Percentiles rank a stretch among this genome's conserved stretches.
Evolutionary conservation across 2,888 invertebrate species (phyloP).

Genomic region (Oasisia sp.): DNA sequence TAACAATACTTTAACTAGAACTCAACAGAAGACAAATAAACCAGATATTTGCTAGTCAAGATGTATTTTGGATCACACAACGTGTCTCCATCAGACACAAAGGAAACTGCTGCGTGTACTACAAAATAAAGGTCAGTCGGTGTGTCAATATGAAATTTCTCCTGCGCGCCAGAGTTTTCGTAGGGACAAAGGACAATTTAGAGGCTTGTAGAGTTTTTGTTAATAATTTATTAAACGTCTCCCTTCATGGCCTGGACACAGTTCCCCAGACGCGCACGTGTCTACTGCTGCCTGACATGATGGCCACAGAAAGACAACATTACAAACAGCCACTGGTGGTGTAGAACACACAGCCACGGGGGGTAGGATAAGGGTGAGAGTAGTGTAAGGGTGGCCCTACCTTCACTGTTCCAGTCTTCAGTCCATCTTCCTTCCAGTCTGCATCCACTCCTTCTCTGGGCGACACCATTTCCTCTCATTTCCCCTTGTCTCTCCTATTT

Average conservation of each 20-base stretch:
- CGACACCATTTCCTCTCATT: too few relatives aligned
- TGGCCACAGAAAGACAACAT: background rate
- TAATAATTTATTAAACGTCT: slow-evolving; percentile 7
- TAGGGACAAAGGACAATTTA: background rate
- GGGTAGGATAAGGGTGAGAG: too few relatives aligned
- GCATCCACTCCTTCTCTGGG: background rate
- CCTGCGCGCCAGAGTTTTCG: background rate
- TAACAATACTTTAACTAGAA: background rate
- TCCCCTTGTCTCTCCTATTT: too few relatives aligned
- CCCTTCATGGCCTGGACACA: background rate
- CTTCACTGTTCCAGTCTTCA: background rate
- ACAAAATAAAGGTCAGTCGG: background rate
- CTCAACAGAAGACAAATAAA: background rate
- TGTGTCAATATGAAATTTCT: background rate
- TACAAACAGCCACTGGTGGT: background rate
- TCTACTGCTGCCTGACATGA: background rate
- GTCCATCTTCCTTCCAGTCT: too few relatives aligned
- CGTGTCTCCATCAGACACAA: too few relatives aligned
- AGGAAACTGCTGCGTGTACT: background rate
- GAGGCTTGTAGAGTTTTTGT: background rate
- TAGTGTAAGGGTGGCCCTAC: background rate
- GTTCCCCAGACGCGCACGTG: background rate
- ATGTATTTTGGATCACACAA: too few relatives aligned
- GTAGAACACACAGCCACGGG: background rate
- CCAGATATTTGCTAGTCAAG: background rate